phyloP scores from a whole-genome alignment of 2,113 vertebrate genomes.

The human (Homo sapiens) region GRCh38 chr2:188041501-188042000 shows the following conservation, averaged over 20 bases:
- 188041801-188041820: neutral
- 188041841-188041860: neutral
- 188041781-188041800: neutral
- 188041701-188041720: neutral
- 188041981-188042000: neutral
- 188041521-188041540: neutral
- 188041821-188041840: neutral
- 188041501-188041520: neutral
- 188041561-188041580: neutral
- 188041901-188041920: neutral
- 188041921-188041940: neutral
- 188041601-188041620: neutral
- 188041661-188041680: neutral
- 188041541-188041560: neutral
- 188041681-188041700: neutral
- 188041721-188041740: neutral
- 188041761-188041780: neutral
- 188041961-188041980: neutral
- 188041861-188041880: neutral
- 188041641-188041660: neutral
- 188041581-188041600: neutral
- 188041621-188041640: neutral
- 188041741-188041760: neutral
- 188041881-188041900: neutral
- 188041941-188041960: neutral